These are phyloP conservation scores for Periophthalmus modestus DNA, from an alignment of 2,113 vertebrate genomes.

Conservation along the genomic window DNA sequence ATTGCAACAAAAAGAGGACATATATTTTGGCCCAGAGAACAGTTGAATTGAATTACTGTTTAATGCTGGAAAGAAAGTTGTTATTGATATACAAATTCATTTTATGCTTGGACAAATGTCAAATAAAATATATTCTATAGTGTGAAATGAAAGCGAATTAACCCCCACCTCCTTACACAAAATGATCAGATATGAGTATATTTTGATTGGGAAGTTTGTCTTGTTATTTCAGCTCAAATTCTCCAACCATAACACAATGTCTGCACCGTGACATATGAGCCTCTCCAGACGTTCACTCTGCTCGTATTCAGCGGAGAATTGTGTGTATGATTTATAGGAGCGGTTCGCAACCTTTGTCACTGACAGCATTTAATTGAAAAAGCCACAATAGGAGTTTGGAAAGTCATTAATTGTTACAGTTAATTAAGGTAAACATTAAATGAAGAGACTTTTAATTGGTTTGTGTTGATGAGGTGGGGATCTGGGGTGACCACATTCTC, in stretches of 20 bases:
- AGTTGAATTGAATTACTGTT: neutral
- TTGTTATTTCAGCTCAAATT: conserved; percentile 6
- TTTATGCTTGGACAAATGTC: no score
- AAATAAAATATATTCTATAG: no score
- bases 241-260: neutral
- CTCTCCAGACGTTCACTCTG: conserved; percentile 7
- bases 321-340: conserved; percentile 56
- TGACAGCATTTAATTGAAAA: conserved; percentile 70
- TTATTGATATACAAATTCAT: no score
- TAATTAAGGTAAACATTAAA: conserved; percentile 80
- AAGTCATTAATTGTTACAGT: conserved; percentile 73
- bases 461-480: conserved; percentile 77
- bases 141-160: neutral
- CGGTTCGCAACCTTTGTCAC: conserved; percentile 64
- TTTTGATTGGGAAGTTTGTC: neutral
- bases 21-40: neutral
- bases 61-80: neutral
- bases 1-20: neutral
- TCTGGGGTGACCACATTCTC: conserved; percentile 70
- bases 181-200: neutral
- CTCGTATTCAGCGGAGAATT: conserved; percentile 40
- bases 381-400: conserved; percentile 68
- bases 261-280: conserved; percentile 16
- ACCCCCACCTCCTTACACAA: neutral
- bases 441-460: conserved; percentile 76